Evolutionary conservation across 2,797 vertebrate genomes (phyloP).

Genomic region (Mastacembelus armatus): DNA sequence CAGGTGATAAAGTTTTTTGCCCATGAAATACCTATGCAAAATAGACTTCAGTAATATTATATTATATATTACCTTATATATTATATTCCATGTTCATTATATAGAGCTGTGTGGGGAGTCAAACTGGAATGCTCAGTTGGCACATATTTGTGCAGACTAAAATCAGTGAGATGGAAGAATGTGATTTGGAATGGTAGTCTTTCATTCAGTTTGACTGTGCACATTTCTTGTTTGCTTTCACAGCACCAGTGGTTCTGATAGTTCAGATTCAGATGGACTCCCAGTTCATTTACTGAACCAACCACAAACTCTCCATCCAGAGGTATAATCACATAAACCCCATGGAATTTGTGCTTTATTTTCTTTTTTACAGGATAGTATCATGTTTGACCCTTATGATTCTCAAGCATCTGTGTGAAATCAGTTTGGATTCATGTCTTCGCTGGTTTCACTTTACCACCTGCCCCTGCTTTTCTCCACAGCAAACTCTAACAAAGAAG

Average conservation of each 20-base stretch:
- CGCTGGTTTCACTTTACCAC: not conserved
- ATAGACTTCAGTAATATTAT: not conserved
- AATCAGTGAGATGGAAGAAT: too few species aligned
- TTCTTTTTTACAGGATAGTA: not conserved
- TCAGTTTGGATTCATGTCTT: not conserved
- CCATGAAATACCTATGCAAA: not conserved
- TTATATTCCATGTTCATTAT: too few species aligned
- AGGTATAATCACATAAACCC: conserved; percentile 42
- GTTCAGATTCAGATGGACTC: conserved; percentile 88
- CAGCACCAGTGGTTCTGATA: conserved; percentile 95
- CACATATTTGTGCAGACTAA: too few species aligned
- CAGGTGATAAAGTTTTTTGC: conserved; percentile 80
- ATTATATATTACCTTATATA: too few species aligned
- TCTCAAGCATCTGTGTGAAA: not conserved
- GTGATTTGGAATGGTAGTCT: too few species aligned
- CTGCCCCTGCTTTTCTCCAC: conserved; percentile 7
- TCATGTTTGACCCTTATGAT: not conserved
- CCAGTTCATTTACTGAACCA: conserved; percentile 80
- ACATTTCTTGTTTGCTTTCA: conserved; percentile 35
- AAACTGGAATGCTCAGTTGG: too few species aligned
- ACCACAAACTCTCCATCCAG: conserved; percentile 45
- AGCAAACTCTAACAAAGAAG: conserved; percentile 66
- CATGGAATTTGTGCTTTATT: not conserved
- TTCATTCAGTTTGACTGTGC: not conserved
- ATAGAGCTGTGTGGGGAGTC: too few species aligned